Percentiles rank a stretch among this genome's conserved stretches.
phyloP scores from a whole-genome alignment of 2,888 invertebrate genomes.

The Heteropelma amictum region DNA sequence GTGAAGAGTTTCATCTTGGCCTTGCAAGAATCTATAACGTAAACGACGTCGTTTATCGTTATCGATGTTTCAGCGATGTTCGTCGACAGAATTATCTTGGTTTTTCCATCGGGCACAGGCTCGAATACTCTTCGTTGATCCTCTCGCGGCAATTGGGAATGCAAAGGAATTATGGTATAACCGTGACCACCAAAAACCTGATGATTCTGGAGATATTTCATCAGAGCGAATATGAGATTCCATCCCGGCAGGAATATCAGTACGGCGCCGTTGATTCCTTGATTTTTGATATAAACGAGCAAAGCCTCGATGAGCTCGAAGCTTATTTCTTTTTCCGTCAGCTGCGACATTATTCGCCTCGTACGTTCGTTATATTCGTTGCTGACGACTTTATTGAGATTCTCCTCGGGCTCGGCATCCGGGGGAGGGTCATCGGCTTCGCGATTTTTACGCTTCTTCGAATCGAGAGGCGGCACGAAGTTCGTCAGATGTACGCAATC shows the following conservation, averaged over 20 bases:
- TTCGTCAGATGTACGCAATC: conserved; percentile 93
- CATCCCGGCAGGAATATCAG: conserved; percentile 97
- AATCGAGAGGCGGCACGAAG: conserved; percentile 88
- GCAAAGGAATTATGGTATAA: conserved; percentile 94
- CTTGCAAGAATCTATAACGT: conserved; percentile 98
- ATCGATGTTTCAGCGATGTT: conserved; percentile 99
- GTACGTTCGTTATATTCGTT: conserved; percentile 79
- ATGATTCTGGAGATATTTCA: conserved; percentile 90
- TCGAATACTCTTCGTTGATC: conserved; percentile 97
- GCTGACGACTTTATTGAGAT: conserved; percentile 84
- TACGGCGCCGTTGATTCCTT: conserved; percentile 89
- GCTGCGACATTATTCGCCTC: conserved; percentile 83
- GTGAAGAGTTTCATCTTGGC: conserved; percentile 98
- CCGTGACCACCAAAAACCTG: conserved; percentile 83
- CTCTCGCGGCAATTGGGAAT: conserved; percentile 97
- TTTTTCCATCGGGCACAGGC: conserved; percentile 89
- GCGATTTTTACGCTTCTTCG: conserved; percentile 83
- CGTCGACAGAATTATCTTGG: conserved; percentile 97
- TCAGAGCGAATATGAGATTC: conserved; percentile 96
- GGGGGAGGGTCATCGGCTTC: conserved; percentile 76
- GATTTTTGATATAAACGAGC: conserved; percentile 82
- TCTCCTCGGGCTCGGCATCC: conserved; percentile 82
- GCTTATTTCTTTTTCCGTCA: conserved; percentile 95
- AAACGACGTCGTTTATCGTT: conserved; percentile 99
- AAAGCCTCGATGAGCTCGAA: conserved; percentile 95